phyloP scores from a whole-genome alignment of 2,113 vertebrate genomes.

The Parus major region DNA sequence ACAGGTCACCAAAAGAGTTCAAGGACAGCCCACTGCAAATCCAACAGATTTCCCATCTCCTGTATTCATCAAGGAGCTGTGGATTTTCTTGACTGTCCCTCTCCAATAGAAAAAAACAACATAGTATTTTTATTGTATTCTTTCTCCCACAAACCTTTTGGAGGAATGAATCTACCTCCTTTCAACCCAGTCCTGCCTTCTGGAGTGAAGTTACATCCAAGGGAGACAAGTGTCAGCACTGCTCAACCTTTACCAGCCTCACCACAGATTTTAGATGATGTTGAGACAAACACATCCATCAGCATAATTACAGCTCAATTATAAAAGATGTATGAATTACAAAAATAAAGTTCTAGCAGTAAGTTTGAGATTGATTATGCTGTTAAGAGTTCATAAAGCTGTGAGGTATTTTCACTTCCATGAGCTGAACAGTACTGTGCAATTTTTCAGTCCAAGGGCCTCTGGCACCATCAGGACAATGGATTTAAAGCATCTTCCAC shows the following conservation, averaged over 20 bases:
- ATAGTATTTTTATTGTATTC: not conserved
- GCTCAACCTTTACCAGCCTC: not conserved
- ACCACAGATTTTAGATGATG: not conserved
- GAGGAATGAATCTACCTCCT: not conserved
- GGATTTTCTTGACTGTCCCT: not conserved
- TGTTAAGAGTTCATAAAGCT: not conserved
- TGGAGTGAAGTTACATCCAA: not conserved
- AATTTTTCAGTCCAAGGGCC: not conserved
- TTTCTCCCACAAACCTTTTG: not conserved
- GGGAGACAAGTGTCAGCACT: not conserved
- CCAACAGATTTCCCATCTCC: not conserved
- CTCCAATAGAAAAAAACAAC: not conserved
- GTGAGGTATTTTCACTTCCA: slow-evolving; percentile 33
- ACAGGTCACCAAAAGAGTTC: not conserved
- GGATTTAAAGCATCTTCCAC: not conserved
- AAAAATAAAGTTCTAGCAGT: not conserved
- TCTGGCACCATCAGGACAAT: not conserved
- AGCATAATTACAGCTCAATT: not conserved
- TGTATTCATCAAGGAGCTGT: not conserved
- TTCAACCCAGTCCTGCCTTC: not conserved
- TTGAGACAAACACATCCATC: not conserved
- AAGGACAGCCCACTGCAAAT: not conserved
- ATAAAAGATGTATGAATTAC: not conserved
- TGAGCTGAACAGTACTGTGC: not conserved
- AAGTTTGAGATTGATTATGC: not conserved